Percentiles rank a stretch among this genome's conserved stretches.
These are phyloP conservation scores for Tinea pellionella DNA, from an alignment of 2,888 invertebrate species.

Conservation along the genomic window DNA sequence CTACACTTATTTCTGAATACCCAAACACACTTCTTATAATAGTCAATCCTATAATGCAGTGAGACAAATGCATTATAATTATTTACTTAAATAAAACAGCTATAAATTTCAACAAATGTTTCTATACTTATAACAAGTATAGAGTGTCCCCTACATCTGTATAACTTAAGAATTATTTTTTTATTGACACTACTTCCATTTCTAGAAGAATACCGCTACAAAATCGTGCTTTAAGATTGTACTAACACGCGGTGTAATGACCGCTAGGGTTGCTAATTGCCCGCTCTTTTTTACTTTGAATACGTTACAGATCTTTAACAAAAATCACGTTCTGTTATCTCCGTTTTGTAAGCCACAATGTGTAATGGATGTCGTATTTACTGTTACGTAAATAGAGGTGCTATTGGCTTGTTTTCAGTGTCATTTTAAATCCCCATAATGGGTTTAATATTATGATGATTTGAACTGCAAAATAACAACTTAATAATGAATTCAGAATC, in stretches of 20 bases:
- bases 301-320: neutral
- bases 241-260: neutral
- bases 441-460: neutral
- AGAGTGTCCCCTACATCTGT: neutral
- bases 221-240: conserved; percentile 6
- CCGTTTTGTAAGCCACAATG: neutral
- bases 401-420: neutral
- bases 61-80: neutral
- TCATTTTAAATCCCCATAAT: neutral
- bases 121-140: neutral
- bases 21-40: neutral
- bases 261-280: conserved; percentile 1
- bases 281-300: neutral
- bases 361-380: neutral
- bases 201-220: neutral
- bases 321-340: neutral
- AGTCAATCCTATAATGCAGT: neutral
- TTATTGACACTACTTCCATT: neutral
- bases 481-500: too few relatives aligned
- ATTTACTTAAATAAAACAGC: neutral
- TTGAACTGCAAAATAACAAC: too few relatives aligned
- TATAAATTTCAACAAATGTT: neutral
- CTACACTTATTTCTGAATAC: neutral
- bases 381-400: neutral
- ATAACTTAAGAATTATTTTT: neutral